Base-by-base conservation (phyloP, 1,140 invertebrate genomes). In the Calephelis nemesis region DNA sequence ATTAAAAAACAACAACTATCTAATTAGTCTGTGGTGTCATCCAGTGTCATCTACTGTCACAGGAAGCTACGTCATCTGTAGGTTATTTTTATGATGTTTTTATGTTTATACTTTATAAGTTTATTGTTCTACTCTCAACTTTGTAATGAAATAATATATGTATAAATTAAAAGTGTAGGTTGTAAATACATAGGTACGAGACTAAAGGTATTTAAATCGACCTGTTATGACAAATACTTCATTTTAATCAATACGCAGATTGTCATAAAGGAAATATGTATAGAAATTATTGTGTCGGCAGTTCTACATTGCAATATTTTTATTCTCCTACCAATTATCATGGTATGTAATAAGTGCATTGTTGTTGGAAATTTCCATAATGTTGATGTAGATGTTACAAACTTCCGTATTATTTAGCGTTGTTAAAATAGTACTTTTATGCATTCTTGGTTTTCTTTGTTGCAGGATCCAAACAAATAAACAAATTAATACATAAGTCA, bases 401-500 rank as follows among this genome's bases (percentile, higher is more conserved):
- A 40, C 5, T 60, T 60, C 11, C 54, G 19, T 60, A 30, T 39
- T 40, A 12, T 45, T 7, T 7, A 45, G 12, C 54, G 6, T 12
- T 12, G 30, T 6, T 11, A n/a, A 60, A 39, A 42, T 54, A 11
- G 0, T 42, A 30, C n/a, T 5, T 54, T 45, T 42, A 10, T 65
- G n/a, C 12, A 58, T 10, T 60, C 6, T 47, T 6, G 40, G 19
- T 15, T 39, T 47, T 19, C 8, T 40, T 65, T 73, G 50, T 50
- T 45, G 9, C 47, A 67, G 65, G 13, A 66, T 71, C 58, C 10
- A 79, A 77, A 72, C 60, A 73, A 70, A 42, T 72, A 19, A 78
- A 74, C 39, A 85, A 83, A 72, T 82, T 81, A 65, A 71, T 92
- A 52, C 90, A 92, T 65, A 76, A 81, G 39, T 81, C 87, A 4